Percentiles rank a stretch among this genome's conserved stretches.
These are phyloP conservation scores for Pedionomus torquatus DNA, from an alignment of 2,113 vertebrate genomes.

Conservation along the genomic window DNA sequence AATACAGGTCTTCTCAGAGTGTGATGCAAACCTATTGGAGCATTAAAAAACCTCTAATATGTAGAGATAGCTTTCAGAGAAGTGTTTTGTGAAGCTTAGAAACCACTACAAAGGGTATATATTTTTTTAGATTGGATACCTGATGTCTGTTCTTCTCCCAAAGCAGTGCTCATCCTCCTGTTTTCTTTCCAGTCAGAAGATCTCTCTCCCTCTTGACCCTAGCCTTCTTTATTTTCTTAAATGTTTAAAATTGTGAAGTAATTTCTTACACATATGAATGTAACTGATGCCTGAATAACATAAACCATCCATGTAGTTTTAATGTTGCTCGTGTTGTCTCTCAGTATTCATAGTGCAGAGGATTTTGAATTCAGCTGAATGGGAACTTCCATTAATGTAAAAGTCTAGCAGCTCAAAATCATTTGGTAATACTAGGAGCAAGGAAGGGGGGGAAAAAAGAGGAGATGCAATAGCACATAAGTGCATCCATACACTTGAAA, in stretches of 20 bases:
- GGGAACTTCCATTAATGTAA: slow-evolving; percentile 7
- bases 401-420: background rate
- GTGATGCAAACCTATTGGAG: background rate
- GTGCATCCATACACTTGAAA: background rate
- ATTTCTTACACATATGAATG: background rate
- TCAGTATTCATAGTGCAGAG: background rate
- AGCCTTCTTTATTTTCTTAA: background rate
- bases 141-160: background rate
- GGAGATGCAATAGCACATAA: background rate
- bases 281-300: background rate
- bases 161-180: background rate
- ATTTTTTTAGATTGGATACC: background rate
- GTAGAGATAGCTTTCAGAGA: background rate
- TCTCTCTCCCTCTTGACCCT: background rate
- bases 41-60: background rate
- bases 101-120: background rate
- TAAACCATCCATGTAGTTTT: background rate
- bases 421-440: background rate
- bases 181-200: background rate
- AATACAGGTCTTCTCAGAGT: background rate
- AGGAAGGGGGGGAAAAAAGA: background rate
- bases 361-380: slow-evolving; percentile 19
- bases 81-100: background rate
- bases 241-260: background rate
- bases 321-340: background rate